Conservation (phyloP, 1,140 invertebrate species). For the Rhyacophila brunnea region DNA sequence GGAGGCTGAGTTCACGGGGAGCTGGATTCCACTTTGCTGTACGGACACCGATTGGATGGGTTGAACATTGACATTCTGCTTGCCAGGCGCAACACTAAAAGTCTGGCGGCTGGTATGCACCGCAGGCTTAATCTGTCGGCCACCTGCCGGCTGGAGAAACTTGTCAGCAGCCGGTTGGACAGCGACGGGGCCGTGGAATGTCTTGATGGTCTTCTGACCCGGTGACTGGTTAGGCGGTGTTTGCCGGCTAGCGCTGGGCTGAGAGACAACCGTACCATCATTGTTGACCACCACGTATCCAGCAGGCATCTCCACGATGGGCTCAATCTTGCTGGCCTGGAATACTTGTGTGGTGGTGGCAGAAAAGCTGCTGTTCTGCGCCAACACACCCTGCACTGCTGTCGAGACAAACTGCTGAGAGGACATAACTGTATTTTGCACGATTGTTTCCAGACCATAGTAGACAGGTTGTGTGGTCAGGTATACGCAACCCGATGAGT, state of each 20-base stretch:
- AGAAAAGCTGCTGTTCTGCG: conserved; percentile 74
- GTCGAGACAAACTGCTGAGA: conserved; percentile 78
- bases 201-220: conserved; percentile 46
- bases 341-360: conserved; percentile 79
- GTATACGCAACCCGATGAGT: conserved; percentile 67
- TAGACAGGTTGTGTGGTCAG: conserved; percentile 70
- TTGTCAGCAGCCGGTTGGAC: conserved; percentile 52
- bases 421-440: conserved; percentile 82
- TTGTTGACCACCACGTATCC: conserved; percentile 72
- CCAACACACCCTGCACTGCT: conserved; percentile 71
- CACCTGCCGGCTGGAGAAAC: conserved; percentile 12
- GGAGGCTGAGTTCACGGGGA: conserved; percentile 25
- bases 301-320: conserved; percentile 69
- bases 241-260: conserved; percentile 40
- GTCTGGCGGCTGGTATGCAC: conserved; percentile 31
- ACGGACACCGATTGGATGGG: conserved; percentile 23
- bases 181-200: conserved; percentile 45
- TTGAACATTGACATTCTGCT: conserved; percentile 29
- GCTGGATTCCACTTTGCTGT: conserved; percentile 18
- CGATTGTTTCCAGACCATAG: conserved; percentile 78
- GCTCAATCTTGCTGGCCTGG: conserved; percentile 79
- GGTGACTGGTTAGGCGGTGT: conserved; percentile 42
- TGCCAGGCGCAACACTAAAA: conserved; percentile 29
- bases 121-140: conserved; percentile 24
- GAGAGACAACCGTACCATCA: conserved; percentile 43